Conservation (phyloP, 2,113 vertebrate species). For the Protomyctophum bolini region DNA sequence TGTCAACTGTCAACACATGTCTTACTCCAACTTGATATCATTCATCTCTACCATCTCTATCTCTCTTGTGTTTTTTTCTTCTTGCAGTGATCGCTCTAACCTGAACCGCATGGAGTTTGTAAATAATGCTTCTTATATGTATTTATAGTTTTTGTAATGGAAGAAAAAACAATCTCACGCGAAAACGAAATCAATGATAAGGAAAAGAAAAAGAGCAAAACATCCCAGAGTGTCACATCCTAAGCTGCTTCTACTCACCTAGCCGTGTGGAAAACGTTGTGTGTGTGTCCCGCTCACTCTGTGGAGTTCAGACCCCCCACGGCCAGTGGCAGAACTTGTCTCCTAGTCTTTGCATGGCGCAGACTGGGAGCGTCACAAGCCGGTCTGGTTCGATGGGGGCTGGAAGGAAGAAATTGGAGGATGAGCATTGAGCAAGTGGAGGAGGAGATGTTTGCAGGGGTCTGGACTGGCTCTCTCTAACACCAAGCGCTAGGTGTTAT, state of each 20-base stretch:
- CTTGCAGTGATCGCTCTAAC: slow-evolving; percentile 98
- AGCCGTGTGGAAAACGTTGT: slow-evolving; percentile 42
- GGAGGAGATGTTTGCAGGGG: slow-evolving; percentile 56
- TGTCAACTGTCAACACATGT: slow-evolving; percentile 1
- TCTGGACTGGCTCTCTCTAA: slow-evolving; percentile 71
- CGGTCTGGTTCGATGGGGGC: slow-evolving; percentile 76
- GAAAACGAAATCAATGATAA: slow-evolving; percentile 62
- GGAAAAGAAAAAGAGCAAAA: slow-evolving; percentile 68
- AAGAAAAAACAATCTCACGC: slow-evolving; percentile 53
- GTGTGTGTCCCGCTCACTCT: slow-evolving; percentile 33
- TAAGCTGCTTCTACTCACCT: slow-evolving; percentile 85
- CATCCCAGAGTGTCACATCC: slow-evolving; percentile 81
- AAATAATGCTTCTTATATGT: slow-evolving; percentile 93
- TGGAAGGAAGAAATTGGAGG: slow-evolving; percentile 1
- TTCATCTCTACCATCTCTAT: slow-evolving; percentile 40
- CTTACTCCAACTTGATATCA: slow-evolving; percentile 36
- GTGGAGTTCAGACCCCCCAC: slow-evolving; percentile 63
- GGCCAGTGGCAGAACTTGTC: slow-evolving; percentile 55
- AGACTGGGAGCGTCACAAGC: slow-evolving; percentile 79
- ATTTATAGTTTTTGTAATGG: slow-evolving; percentile 93
- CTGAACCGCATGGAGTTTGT: slow-evolving; percentile 96
- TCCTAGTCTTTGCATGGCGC: slow-evolving; percentile 82
- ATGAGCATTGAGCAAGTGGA: slow-evolving; percentile 8
- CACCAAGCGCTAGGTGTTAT: slow-evolving; percentile 65
- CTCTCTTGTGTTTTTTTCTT: slow-evolving; percentile 72